phyloP scores from a whole-genome alignment of 2,888 invertebrate species.

The Tethea ocularis region DNA sequence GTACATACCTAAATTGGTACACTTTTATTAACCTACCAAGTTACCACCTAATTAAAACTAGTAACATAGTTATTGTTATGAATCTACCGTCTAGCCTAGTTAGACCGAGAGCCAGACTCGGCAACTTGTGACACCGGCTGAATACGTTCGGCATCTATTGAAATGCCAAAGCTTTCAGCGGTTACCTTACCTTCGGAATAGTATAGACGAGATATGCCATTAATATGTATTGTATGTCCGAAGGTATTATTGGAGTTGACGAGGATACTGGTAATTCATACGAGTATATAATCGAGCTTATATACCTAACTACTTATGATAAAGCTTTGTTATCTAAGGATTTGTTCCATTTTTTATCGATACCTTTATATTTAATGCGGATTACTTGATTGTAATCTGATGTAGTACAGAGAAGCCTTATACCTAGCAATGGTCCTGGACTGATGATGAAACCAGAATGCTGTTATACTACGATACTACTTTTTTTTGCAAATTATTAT shows the following conservation, averaged over 20 bases:
- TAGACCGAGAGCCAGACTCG: conserved; percentile 11
- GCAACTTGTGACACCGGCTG: conserved; percentile 29
- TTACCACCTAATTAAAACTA: conserved; percentile 35
- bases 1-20: background rate
- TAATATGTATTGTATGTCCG: conserved; percentile 23
- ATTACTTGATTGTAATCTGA: too few relatives aligned
- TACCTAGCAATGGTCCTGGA: too few relatives aligned
- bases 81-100: conserved; percentile 9
- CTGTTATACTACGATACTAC: too few relatives aligned
- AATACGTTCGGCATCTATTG: conserved; percentile 35
- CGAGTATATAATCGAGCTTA: background rate
- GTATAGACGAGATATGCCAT: conserved; percentile 22
- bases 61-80: conserved; percentile 23
- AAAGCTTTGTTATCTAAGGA: background rate
- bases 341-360: background rate
- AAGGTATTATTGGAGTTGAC: conserved; percentile 13
- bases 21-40: conserved; percentile 10
- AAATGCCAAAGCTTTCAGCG: conserved; percentile 34
- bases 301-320: background rate
- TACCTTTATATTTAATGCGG: background rate
- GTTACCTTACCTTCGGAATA: conserved; percentile 14
- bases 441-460: too few relatives aligned
- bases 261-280: background rate
- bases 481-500: too few relatives aligned
- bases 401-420: too few relatives aligned